Base-by-base conservation (phyloP, 2,113 vertebrate genomes). In the Gracilinanus agilis region DNA sequence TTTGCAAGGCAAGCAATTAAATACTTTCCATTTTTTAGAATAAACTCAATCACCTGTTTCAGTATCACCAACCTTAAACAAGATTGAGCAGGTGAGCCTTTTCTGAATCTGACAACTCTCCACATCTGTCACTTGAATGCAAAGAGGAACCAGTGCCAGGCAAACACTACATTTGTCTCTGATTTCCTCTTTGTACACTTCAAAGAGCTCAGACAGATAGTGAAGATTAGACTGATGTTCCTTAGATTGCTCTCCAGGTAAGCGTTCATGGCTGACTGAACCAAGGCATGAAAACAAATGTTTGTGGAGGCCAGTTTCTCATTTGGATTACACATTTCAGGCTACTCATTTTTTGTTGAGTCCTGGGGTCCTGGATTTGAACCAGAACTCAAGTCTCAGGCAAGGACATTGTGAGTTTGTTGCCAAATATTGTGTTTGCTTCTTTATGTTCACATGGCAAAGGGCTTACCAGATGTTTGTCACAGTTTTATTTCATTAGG, bases 391-490 rank as follows among this genome's bases (percentile, higher is more conserved):
- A 88, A 13, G 95, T 67, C 54, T 23, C 27, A n/a, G 89, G 13
- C 0, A 83, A 29, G 55, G 44, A 34, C 58, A 53, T 0, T 49
- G 2, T 8, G 94, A 55, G 94, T 93, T 88, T 91, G 55, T 53
- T 94, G 88, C 93, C 55, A 56, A 9, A 5, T 58, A 44, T 12
- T 95, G 29, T 0, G 92, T 95, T 97, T 0, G 0, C 89, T 93
- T 53, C 88, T 34, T 34, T 97, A 95, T 93, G 94, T 56, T 75
- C 7, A 21, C 67, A 75, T 5, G 3, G 91, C 94, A 67, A 61
- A 89, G 83, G 96, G 58, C 83, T 94, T 97, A 89, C 96, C 95
- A 96, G 97, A 95, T 97, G 97, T 95, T 92, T 94, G 92, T 90
- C 58, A 2, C 93, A 97, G 91, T 95, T 96, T 94, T 93, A 92